Base-by-base conservation (phyloP, 2,888 invertebrate genomes). In the Cosmia pyralina region DNA sequence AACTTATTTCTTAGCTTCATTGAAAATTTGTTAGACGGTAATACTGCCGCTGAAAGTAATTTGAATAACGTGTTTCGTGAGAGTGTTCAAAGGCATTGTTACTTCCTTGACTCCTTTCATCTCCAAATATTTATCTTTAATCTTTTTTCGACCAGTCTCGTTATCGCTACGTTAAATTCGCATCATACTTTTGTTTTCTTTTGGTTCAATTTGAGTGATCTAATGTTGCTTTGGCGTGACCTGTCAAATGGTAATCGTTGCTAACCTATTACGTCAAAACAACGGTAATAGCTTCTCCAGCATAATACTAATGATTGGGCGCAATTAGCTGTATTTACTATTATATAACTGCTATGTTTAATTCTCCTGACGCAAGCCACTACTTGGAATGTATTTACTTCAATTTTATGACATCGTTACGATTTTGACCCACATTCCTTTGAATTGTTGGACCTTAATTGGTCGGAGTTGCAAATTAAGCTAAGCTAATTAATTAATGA, bases 261-360 rank as follows among this genome's bases (percentile, higher is more conserved):
- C 72, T 82, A 69, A 82, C 77, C 72, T 82, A 81, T 86, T 87
- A 86, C 85, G 82, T 87, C 82, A 81, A 86, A 81, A 85, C 85
- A 88, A 80, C 71, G 67, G 75, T 82, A 80, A 81, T 79, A 74
- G 86, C 79, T 83, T 85, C 85, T 80, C 85, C 53, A 73, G 60
- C 77, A 82, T 74, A 89, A 89, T 87, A 85, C 80, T 85, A 90
- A 90, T 91, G 89, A 91, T 88, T 87, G 86, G 71, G 72, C 72
- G 85, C 88, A 90, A 91, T 91, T 89, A 91, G 88, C 79, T 69
- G 77, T 80, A 82, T 75, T 88, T 79, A 78, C 57, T 65, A 60
- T 92, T 92, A 91, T 74, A 81, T 90, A 92, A 92, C 87, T 75
- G 55, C 50, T 55, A 53, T 58, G 60, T 75, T 79, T 73, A 82